phyloP scores from a whole-genome alignment of 2,888 invertebrate genomes.

The Synergus itoensis region DNA sequence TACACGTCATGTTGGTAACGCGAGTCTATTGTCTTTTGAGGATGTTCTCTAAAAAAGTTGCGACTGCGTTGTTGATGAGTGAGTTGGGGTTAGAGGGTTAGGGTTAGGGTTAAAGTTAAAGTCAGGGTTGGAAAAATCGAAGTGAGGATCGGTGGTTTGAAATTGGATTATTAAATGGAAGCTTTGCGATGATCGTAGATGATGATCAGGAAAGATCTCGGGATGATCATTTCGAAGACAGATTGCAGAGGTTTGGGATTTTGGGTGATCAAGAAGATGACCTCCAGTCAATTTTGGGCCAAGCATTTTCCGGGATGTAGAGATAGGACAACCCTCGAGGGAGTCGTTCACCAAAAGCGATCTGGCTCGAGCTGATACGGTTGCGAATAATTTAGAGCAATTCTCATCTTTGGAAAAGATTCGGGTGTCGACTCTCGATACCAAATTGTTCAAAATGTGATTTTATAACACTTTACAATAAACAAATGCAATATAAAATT shows the following conservation, averaged over 20 bases:
- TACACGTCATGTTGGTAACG: background rate
- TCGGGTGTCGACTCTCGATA: too few species aligned
- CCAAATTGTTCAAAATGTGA: too few species aligned
- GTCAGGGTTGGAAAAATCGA: background rate
- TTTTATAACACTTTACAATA: too few species aligned
- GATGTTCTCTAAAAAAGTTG: slow-evolving; percentile 1
- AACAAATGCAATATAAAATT: too few species aligned
- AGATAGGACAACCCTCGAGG: background rate
- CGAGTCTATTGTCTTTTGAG: background rate
- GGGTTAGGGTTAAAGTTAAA: background rate
- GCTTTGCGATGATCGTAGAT: too few species aligned
- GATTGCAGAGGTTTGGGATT: too few species aligned
- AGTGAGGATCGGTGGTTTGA: too few species aligned
- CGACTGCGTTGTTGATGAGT: slow-evolving; percentile 15
- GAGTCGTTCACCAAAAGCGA: slow-evolving; percentile 6
- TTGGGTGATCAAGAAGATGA: background rate
- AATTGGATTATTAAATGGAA: too few species aligned
- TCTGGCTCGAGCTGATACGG: slow-evolving; percentile 3
- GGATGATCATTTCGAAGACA: background rate
- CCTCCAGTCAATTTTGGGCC: background rate
- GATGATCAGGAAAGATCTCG: background rate
- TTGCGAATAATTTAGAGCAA: background rate
- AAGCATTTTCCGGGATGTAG: background rate
- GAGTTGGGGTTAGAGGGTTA: background rate
- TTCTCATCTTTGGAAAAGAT: too few species aligned